A percentile compares a stretch with the other conserved stretches of the same genome.
Conservation (phyloP, 1,140 invertebrate genomes). For the Hydropsyche tenuis region DNA sequence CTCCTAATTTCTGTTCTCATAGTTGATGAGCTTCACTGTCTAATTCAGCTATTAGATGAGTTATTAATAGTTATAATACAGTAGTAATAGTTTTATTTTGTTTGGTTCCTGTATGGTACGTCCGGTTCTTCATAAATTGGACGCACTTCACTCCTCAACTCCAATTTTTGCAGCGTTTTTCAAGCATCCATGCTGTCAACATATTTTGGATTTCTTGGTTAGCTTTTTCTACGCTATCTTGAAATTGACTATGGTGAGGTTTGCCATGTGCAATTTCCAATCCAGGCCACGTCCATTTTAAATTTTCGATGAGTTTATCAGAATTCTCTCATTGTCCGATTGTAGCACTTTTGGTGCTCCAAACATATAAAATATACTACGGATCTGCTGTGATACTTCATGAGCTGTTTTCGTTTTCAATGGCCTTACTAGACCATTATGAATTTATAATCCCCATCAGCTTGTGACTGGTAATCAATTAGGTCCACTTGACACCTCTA, state of each 20-base stretch:
- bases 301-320: constrained; percentile 53
- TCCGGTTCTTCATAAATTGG: constrained; percentile 53
- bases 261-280: constrained; percentile 56
- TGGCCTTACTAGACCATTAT: constrained; percentile 54
- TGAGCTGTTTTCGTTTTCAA: constrained; percentile 52
- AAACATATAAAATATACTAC: constrained; percentile 54
- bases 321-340: constrained; percentile 56
- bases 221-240: constrained; percentile 49
- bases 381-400: constrained; percentile 51
- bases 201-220: constrained; percentile 56
- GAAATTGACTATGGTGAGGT: constrained; percentile 49
- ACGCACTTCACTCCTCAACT: constrained; percentile 52
- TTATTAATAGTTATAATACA: no score
- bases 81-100: no score
- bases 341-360: constrained; percentile 56
- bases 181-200: constrained; percentile 52
- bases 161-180: constrained; percentile 52
- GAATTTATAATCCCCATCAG: constrained; percentile 57
- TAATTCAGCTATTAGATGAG: no score
- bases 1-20: no score
- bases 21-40: no score
- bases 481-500: constrained; percentile 60
- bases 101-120: constrained; percentile 50
- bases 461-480: constrained; percentile 58
- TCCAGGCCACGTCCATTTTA: constrained; percentile 55